Conservation (phyloP, 2,888 invertebrate genomes). For the Dryobota labecula region DNA sequence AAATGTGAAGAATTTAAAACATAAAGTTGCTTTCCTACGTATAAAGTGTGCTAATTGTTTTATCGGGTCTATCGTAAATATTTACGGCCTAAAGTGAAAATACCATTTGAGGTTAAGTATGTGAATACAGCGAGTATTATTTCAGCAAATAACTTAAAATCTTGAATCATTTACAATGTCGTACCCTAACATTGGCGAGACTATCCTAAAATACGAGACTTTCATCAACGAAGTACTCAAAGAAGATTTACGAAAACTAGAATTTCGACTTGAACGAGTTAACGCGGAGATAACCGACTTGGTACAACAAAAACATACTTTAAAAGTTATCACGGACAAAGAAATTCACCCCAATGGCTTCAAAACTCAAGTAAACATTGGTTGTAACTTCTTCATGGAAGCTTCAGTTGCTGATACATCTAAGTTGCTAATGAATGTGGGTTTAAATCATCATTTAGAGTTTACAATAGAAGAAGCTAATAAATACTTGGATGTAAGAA, state of each 20-base stretch:
- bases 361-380: constrained; percentile 92
- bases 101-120: constrained; percentile 45
- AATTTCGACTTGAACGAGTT: constrained; percentile 90
- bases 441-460: constrained; percentile 94
- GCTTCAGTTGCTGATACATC: constrained; percentile 93
- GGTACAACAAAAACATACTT: constrained; percentile 93
- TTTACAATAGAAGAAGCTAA: constrained; percentile 93
- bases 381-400: constrained; percentile 96
- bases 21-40: not conserved
- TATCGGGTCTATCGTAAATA: not conserved
- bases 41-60: not conserved
- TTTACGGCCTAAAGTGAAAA: not conserved
- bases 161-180: constrained; percentile 68
- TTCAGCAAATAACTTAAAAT: not conserved
- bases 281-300: constrained; percentile 93
- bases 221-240: constrained; percentile 95
- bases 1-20: not conserved
- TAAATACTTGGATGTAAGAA: constrained; percentile 92
- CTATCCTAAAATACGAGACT: constrained; percentile 90
- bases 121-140: constrained; percentile 7
- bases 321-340: constrained; percentile 91
- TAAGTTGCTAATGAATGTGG: constrained; percentile 93
- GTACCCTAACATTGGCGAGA: constrained; percentile 70
- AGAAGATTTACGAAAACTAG: constrained; percentile 92
- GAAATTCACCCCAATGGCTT: constrained; percentile 86